Conservation (phyloP, 2,797 vertebrate genomes). For the Sebastes kiyomatsui region DNA sequence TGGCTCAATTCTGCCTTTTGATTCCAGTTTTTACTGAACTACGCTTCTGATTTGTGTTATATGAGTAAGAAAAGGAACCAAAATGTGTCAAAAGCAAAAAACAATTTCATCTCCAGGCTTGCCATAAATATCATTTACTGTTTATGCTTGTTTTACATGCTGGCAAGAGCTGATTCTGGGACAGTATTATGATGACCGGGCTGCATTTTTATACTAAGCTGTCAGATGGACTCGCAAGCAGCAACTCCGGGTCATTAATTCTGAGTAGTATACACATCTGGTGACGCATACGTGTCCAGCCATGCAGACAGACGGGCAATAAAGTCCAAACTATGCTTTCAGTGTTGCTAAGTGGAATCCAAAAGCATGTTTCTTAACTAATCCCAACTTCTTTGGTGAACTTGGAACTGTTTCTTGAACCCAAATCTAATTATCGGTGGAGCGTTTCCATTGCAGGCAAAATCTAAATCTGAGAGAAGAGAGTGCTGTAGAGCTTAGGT, state of each 20-base stretch:
- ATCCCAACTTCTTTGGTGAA: not conserved
- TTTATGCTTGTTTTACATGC: not conserved
- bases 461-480: conserved; percentile 14
- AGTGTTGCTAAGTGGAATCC: not conserved
- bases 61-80: not conserved
- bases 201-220: not conserved
- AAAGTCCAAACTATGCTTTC: not conserved
- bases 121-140: not conserved
- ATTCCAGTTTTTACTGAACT: not conserved
- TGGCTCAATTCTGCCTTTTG: not conserved
- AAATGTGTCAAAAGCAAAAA: not conserved
- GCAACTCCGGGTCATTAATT: not conserved
- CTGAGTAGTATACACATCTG: not conserved
- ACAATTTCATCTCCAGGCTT: not conserved
- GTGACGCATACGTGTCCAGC: not conserved
- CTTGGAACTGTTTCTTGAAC: not conserved
- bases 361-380: not conserved
- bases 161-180: not conserved
- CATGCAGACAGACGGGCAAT: not conserved
- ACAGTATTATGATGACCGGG: not conserved
- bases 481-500: not conserved
- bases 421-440: not conserved
- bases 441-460: not conserved
- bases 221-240: not conserved
- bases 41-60: not conserved